Evolutionary conservation across 2,113 vertebrate species (phyloP).

Genomic region (Ciconia boyciana): DNA sequence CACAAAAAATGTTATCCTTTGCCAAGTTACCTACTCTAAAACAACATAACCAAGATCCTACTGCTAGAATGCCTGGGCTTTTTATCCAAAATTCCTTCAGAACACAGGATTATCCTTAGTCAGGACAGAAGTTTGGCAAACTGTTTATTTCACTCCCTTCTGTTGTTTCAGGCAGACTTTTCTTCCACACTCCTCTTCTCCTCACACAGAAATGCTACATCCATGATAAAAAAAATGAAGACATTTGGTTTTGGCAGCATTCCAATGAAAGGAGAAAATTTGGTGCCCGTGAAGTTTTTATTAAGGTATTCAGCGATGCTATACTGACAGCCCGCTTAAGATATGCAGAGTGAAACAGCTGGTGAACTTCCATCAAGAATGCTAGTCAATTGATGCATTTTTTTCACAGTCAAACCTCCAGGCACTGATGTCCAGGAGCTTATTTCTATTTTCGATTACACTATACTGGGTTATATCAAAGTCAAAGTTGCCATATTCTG

Average conservation of each 20-base stretch:
- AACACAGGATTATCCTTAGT: not conserved
- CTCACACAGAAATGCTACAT: not conserved
- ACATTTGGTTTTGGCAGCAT: not conserved
- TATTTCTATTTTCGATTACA: constrained; percentile 6
- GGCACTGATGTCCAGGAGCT: not conserved
- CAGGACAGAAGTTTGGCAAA: not conserved
- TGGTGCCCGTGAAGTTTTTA: not conserved
- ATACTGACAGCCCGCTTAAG: not conserved
- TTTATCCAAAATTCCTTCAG: constrained; percentile 2
- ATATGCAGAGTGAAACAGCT: not conserved
- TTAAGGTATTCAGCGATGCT: not conserved
- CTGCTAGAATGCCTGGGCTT: constrained; percentile 11
- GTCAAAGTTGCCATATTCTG: constrained; percentile 5
- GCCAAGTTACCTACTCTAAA: not conserved
- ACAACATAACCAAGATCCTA: not conserved
- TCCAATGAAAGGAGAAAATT: not conserved
- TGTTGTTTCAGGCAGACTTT: not conserved
- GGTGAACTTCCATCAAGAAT: not conserved
- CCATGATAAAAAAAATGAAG: not conserved
- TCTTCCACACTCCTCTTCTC: not conserved
- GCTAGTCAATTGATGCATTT: not conserved
- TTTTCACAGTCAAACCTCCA: not conserved
- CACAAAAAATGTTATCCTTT: not conserved
- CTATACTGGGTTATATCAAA: constrained; percentile 7
- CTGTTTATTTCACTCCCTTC: not conserved